Base-by-base conservation (phyloP, 2,888 invertebrate species). In the Lithophane ornitopus region DNA sequence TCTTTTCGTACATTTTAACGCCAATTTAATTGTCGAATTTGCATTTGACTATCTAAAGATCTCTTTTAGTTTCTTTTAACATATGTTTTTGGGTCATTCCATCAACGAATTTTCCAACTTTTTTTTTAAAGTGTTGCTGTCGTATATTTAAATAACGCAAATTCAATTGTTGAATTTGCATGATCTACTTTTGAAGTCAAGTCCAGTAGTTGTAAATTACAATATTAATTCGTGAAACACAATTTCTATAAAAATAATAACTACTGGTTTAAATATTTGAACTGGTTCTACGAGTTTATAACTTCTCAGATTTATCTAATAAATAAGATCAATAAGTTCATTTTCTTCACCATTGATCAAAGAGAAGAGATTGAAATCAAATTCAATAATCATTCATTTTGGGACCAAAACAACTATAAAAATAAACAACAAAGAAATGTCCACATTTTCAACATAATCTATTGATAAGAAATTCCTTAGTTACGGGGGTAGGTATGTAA, bases 281-380 rank as follows among this genome's bases (percentile, higher is more conserved):
- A 9, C 41, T 26, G 56, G 26, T 70, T 56, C 16, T 34, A 26
- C 14, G 28, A 49, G 49, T 77, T 59, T 65, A 71, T 22, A 78
- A 77, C 52, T 44, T 70, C 9, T n/a, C 49, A 19, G 41, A 71
- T 78, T 56, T 58, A 3, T 44, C 2, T 58, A 63, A 16, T 49
- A 26, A 34, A 49, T 63, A 70, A 41, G 49, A 78, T 70, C 19
- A 34, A 49, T 63, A 70, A 41, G 49, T 77, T 70, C 19, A 28
- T 54, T 49, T 70, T 63, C 41, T 28, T 56, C 16, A 78, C 78
- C 71, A 34, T 58, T 63, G 34, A n/a, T n/a, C n/a, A n/a, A n/a
- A n/a, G n/a, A n/a, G n/a, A n/a, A n/a, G n/a, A n/a, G n/a, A n/a
- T n/a, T n/a, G n/a, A n/a, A 28, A 14, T 44, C 3, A 1, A 52